A percentile compares a stretch with the other conserved stretches of the same genome.
Conservation (phyloP, 92 coral and sea anemone genomes). For the Bergia puertoricense region DNA sequence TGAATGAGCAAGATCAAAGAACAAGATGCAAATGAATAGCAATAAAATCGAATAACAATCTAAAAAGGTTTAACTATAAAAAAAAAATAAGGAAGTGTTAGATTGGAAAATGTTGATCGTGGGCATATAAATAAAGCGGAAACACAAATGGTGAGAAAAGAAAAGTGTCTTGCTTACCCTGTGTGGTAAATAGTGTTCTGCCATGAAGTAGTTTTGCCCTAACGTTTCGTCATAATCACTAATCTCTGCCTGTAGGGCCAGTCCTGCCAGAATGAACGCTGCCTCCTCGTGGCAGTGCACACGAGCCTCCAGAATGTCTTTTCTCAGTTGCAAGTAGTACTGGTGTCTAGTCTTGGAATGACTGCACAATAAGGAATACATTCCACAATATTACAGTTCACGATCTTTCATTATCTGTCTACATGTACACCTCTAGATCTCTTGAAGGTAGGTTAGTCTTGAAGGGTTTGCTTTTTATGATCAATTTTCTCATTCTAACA, state of each 20-base stretch:
- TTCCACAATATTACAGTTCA: background rate
- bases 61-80: no score
- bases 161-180: conserved; percentile 57
- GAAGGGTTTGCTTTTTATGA: no score
- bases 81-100: no score
- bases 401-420: no score
- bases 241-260: conserved; percentile 95
- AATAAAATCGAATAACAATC: no score
- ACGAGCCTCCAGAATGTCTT: conserved; percentile 76
- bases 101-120: background rate
- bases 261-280: conserved; percentile 80
- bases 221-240: conserved; percentile 75
- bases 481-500: no score
- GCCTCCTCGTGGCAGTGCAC: conserved; percentile 93
- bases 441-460: no score
- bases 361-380: conserved; percentile 45
- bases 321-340: conserved; percentile 91
- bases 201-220: conserved; percentile 83
- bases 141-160: background rate
- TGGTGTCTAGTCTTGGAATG: conserved; percentile 85
- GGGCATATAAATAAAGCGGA: background rate
- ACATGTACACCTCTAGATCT: no score
- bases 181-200: conserved; percentile 83
- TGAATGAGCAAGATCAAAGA: no score
- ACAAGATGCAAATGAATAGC: no score